Percentiles rank a stretch among this genome's conserved stretches.
Conservation (phyloP, 1,140 invertebrate genomes). For the Maconellicoccus hirsutus region DNA sequence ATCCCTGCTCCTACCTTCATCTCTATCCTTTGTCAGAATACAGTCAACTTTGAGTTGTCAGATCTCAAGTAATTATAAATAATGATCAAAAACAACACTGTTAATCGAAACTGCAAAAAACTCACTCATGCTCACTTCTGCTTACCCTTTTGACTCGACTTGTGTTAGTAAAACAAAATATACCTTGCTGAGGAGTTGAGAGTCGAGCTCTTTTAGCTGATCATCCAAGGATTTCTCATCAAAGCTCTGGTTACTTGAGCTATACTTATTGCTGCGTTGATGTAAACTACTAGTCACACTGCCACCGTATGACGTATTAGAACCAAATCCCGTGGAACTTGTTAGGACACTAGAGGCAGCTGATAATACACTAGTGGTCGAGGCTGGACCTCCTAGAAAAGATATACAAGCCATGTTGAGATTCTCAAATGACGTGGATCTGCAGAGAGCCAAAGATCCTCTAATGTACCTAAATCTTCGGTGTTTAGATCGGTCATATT, state of each 20-base stretch:
- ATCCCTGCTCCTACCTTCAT: no score
- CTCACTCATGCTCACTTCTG: neutral
- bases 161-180: conserved; percentile 26
- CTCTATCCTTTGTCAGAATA: no score
- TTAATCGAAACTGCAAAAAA: no score
- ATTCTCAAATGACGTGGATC: neutral
- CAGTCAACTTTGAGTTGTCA: no score
- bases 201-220: conserved; percentile 68
- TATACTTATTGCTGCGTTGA: conserved; percentile 32
- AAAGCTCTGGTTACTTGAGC: conserved; percentile 47
- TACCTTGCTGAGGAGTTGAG: conserved; percentile 58
- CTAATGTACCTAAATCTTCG: conserved; percentile 40
- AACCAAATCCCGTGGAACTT: conserved; percentile 42
- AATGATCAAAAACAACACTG: no score
- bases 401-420: neutral
- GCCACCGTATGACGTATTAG: conserved; percentile 45
- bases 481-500: conserved; percentile 37
- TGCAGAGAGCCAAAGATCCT: no score
- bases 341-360: conserved; percentile 29
- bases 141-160: neutral
- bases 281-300: conserved; percentile 36
- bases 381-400: conserved; percentile 30
- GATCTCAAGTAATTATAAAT: no score
- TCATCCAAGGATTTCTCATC: conserved; percentile 66
- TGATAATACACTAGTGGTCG: conserved; percentile 31